Evolutionary conservation across 2,797 vertebrate species (phyloP), one percentile per base, ranked within the genome.

Genomic region (Hydrocynus forskahlii): DNA sequence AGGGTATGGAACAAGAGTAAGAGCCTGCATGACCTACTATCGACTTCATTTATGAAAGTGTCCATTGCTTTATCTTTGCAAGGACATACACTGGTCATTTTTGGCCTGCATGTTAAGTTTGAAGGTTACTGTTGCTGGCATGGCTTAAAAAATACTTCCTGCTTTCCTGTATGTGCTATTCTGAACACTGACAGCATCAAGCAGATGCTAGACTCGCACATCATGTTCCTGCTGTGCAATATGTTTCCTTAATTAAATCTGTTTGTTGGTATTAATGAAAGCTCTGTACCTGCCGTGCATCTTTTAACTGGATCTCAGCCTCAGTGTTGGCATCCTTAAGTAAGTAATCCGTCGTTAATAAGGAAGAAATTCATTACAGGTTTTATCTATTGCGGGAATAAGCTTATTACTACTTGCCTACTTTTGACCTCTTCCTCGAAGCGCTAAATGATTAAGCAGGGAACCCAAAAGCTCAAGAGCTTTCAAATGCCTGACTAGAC

Each of bases 251-350:
- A 21, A 71, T 71, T 16, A 71, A 71, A 71, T 35, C 69, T 17
- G 69, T 50, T 70, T 48, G 68, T 54, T 71, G 48, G 23, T 54
- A 71, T 54, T 71, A 71, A 71, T 71, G 48, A 54, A 71, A 25
- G 25, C 50, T 19, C 21, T 54, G 23, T 43, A 17, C 48, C 50
- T 55, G 25, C 23, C 7, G 8, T 55, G 14, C 9, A 5, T 55
- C 50, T 38, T 71, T n/a, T 67, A 55, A 55, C 50, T 35, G 45
- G 7, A 55, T 55, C 16, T 19, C 52, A 1, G 50, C 10, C 69
- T 55, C 10, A 5, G 14, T n/a, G 17, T 19, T 10, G 17, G 17
- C 35, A 64, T 21, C 50, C 48, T 29, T 70, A 70, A 25, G 68
- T 25, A 70, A 45, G 69, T 72, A 35, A 72, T 52, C 25, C 69